Percentiles rank a stretch among this genome's conserved stretches.
phyloP scores from a whole-genome alignment of 2,888 invertebrate genomes.

The Trichopoda pennipes region DNA sequence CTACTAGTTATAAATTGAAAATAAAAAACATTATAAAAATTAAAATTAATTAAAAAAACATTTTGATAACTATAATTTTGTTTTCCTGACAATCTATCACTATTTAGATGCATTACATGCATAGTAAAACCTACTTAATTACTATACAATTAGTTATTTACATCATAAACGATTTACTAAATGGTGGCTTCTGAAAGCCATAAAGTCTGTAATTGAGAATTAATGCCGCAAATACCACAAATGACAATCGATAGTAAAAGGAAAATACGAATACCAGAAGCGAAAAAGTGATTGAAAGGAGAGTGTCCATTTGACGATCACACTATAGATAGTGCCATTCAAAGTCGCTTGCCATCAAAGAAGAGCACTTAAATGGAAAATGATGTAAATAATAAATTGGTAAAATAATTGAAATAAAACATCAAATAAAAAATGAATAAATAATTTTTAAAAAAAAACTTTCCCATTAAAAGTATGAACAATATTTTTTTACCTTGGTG shows the following conservation, averaged over 20 bases:
- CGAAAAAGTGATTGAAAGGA: not conserved
- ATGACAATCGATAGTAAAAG: not conserved
- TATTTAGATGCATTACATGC: slow-evolving; percentile 15
- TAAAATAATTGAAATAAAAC: not conserved
- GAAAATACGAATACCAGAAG: not conserved
- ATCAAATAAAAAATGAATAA: not conserved
- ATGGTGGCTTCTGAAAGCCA: slow-evolving; percentile 9
- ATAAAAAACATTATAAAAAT: no score
- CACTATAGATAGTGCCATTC: slow-evolving; percentile 7
- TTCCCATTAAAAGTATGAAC: not conserved
- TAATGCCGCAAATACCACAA: slow-evolving; percentile 36
- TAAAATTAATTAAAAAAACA: no score
- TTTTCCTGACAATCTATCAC: not conserved
- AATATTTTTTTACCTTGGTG: not conserved
- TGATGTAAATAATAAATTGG: slow-evolving; percentile 28
- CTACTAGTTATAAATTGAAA: no score
- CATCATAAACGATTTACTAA: slow-evolving; percentile 38
- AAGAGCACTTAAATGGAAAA: slow-evolving; percentile 18
- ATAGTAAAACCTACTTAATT: slow-evolving; percentile 38
- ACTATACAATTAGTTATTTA: slow-evolving; percentile 44
- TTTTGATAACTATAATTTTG: no score
- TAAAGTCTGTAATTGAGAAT: slow-evolving; percentile 38
- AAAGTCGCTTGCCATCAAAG: slow-evolving; percentile 44
- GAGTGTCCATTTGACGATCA: not conserved
- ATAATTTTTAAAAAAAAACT: not conserved